Evolutionary conservation across 1,140 invertebrate genomes (phyloP).

Genomic region (Sarcophaga bullata): DNA sequence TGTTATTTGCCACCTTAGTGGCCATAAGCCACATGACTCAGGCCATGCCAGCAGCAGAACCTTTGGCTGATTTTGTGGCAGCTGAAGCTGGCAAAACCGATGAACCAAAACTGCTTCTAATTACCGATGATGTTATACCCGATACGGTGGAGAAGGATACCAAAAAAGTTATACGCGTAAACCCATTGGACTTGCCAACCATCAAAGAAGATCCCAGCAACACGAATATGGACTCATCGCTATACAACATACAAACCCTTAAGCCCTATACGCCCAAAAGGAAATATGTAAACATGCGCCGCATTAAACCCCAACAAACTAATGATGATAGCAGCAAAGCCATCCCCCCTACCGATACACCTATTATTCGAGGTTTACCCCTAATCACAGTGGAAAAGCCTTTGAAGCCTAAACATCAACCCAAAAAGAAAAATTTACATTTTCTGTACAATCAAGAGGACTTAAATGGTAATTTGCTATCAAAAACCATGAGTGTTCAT

Average conservation of each 20-base stretch:
- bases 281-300: constrained; percentile 54
- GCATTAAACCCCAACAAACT: background rate
- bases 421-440: constrained; percentile 49
- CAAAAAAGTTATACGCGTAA: constrained; percentile 61
- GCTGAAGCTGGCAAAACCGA: background rate
- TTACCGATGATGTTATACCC: constrained; percentile 58
- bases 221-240: constrained; percentile 55
- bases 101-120: constrained; percentile 46
- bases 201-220: constrained; percentile 51
- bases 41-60: constrained; percentile 11
- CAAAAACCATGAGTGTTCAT: constrained; percentile 53
- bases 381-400: background rate
- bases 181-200: constrained; percentile 54
- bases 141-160: constrained; percentile 53
- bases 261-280: constrained; percentile 45
- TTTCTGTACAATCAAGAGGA: constrained; percentile 50
- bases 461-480: constrained; percentile 38
- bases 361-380: background rate
- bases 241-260: constrained; percentile 58
- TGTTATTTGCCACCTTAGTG: background rate
- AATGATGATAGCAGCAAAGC: background rate
- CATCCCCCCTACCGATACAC: background rate
- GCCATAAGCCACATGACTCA: constrained; percentile 7
- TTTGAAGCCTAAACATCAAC: constrained; percentile 57
- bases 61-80: background rate